Percentiles rank a stretch among this genome's conserved stretches.
Conservation (phyloP, 2,113 vertebrate genomes). For the Charadrius vociferus region DNA sequence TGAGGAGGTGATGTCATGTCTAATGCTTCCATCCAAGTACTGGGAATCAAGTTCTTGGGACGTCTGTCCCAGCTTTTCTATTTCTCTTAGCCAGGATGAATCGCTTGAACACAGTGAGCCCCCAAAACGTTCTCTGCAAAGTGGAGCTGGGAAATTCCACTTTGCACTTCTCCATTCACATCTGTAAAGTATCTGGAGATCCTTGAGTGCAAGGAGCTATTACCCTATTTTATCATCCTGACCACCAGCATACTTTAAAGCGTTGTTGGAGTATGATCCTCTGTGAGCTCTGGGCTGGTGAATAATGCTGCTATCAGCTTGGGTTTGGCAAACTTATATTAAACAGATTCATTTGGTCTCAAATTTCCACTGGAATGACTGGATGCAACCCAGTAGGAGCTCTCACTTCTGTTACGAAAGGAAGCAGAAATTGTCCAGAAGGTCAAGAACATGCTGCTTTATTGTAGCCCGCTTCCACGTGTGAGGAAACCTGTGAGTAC, state of each 20-base stretch:
- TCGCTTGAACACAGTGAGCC: not conserved
- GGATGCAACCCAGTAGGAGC: not conserved
- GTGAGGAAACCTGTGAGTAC: not conserved
- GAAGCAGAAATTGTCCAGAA: not conserved
- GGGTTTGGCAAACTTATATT: not conserved
- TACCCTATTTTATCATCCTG: not conserved
- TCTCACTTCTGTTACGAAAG: not conserved
- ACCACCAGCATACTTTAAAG: not conserved
- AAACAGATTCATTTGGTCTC: not conserved
- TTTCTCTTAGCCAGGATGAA: not conserved
- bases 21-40: not conserved
- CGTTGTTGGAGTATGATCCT: not conserved
- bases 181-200: constrained; percentile 1
- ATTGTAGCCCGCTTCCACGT: not conserved
- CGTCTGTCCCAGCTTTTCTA: not conserved
- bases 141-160: not conserved
- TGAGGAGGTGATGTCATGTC: not conserved
- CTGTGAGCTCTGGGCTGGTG: not conserved
- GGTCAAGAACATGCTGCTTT: not conserved
- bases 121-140: not conserved
- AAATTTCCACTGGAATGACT: not conserved
- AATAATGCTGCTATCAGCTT: not conserved
- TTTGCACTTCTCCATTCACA: not conserved
- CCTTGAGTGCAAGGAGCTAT: not conserved
- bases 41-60: not conserved